phyloP scores from a whole-genome alignment of 2,888 invertebrate species.

The Andrena flavipes region DNA sequence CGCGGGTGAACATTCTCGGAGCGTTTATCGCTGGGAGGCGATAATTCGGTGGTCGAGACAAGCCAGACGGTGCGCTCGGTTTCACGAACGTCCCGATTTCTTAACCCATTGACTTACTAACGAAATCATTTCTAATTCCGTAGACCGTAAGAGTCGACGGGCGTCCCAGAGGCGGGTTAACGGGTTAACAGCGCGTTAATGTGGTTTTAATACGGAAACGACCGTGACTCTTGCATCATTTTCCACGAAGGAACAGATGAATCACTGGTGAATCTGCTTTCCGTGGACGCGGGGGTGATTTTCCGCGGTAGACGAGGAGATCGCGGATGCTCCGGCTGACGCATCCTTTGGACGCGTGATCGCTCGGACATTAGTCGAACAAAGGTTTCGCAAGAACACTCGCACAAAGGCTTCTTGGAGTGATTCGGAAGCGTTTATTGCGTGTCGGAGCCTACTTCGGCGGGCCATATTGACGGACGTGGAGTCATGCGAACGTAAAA shows the following conservation, averaged over 20 bases:
- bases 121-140: conserved; percentile 33
- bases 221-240: neutral
- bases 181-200: neutral
- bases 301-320: conserved; percentile 24
- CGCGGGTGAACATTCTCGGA: conserved; percentile 19
- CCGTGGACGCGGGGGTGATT: conserved; percentile 15
- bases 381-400: conserved; percentile 24
- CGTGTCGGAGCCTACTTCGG: neutral
- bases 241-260: neutral
- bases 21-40: neutral
- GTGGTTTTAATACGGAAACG: neutral
- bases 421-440: conserved; percentile 13
- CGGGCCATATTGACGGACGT: neutral
- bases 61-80: neutral
- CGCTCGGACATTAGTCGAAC: neutral
- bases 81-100: conserved; percentile 31
- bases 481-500: conserved; percentile 13
- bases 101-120: conserved; percentile 48
- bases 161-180: conserved; percentile 1
- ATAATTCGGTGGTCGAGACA: conserved; percentile 23
- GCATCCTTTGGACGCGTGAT: conserved; percentile 31
- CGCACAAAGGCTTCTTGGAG: neutral
- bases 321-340: conserved; percentile 42
- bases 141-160: conserved; percentile 2
- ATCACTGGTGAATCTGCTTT: conserved; percentile 35